Base-by-base conservation (phyloP, 2,113 vertebrate species). In the Phyllopteryx taeniolatus region DNA sequence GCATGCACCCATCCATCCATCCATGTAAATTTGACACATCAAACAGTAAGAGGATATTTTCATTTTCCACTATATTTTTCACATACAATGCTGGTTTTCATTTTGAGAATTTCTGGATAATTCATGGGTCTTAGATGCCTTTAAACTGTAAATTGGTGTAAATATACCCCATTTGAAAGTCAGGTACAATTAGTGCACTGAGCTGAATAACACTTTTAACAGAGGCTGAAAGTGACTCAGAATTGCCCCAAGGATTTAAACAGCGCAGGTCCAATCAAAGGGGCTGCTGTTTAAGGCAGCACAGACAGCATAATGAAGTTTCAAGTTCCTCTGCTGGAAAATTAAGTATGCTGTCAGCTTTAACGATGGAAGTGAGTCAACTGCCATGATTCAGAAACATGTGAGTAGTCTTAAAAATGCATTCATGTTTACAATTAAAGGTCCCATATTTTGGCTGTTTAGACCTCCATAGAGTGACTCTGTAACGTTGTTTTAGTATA, bases 141-240 rank as follows among this genome's bases (percentile, higher is more conserved):
- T 59, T 31, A 33, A 59, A 59, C 12, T n/a, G 53, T 56, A 56
- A 53, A 15, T 56, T 7, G 53, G 20, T 14, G 56, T 33, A 59
- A 59, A 59, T 59, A 31, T 2, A 59, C 56, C 27, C 22, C 56
- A 59, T 31, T 31, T 59, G 42, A 65, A 65, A 65, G 11, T 44
- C 20, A 44, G 42, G 11, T 46, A 11, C 39, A 64, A 64, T 65
- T 65, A 22, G 47, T 19, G 27, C 12, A 64, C 27, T 70, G 42
- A 22, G 62, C 12, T 11, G 27, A 42, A 14, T 60, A 63, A 59
- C 1, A 67, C 60, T 56, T 65, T 42, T 11, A 65, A 56, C 33
- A 53, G 35, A 65, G 51, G 44, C 20, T 63, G 35, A 63, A 63
- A 47, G 31, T 75, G 70, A 78, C 65, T 78, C 70, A 75, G 70